These are phyloP conservation scores for Rhopalosiphum maidis DNA, from an alignment of 1,140 invertebrate species.

Conservation along the genomic window DNA sequence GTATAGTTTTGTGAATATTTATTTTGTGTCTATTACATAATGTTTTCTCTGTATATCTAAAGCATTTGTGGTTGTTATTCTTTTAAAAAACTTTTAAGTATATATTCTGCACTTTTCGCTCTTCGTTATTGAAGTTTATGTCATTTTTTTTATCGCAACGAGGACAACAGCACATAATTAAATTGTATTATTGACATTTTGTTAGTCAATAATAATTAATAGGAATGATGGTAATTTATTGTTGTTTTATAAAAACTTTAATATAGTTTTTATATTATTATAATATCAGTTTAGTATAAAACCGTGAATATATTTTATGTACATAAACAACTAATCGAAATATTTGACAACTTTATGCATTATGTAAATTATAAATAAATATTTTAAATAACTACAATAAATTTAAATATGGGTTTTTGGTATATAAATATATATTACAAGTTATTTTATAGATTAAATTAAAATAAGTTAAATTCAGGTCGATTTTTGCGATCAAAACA, in stretches of 20 bases:
- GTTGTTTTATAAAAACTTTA: not conserved
- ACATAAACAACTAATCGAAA: not conserved
- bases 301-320: not conserved
- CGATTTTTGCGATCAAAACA: not conserved
- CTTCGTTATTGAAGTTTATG: not conserved
- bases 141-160: not conserved
- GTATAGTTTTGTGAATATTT: not conserved
- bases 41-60: not conserved
- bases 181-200: not conserved
- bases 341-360: not conserved
- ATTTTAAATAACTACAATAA: not conserved
- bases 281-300: not conserved
- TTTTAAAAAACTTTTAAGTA: not conserved
- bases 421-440: too few species aligned
- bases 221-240: not conserved
- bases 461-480: not conserved
- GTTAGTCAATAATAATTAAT: not conserved
- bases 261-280: too few species aligned
- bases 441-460: not conserved
- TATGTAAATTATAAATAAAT: not conserved
- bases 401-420: not conserved
- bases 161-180: not conserved
- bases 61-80: not conserved
- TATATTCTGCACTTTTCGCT: not conserved
- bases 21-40: not conserved